Base-by-base conservation (phyloP, 2,888 invertebrate species). In the Papilio elwesi region DNA sequence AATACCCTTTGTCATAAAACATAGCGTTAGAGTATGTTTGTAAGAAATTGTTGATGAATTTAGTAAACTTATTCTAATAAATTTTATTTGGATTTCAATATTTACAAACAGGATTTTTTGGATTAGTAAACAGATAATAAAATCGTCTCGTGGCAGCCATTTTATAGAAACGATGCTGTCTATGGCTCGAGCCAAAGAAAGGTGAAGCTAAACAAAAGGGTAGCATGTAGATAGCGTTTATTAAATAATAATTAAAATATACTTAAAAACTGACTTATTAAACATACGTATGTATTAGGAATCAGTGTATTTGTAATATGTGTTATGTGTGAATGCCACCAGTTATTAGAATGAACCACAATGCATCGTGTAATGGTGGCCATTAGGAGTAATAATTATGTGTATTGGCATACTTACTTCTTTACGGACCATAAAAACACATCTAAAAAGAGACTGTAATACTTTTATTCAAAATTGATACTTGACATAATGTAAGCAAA, bases 151-250 rank as follows among this genome's bases (percentile, higher is more conserved):
- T 89, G 90, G 91, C 90, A 87, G 90, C 93, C 93, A 93, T 93
- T 91, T 93, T 92, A 90, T 90, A 92, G 91, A 92, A 80, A 83
- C 77, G 57, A 76, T 72, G 77, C 90, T 90, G 88, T 93, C 89
- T 93, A 91, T 93, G 92, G 86, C 84, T 76, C 76, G 81, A 87
- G 83, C 88, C 84, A 92, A 93, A 92, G 93, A 93, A 93, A 92
- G 93, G 93, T 88, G 93, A 93, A 93, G 93, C 93, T 93, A 93
- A 93, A 93, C 93, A 93, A 93, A 93, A 93, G 93, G 90, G 81
- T 92, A 91, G 87, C 89, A 92, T 93, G 92, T 92, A 90, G 89
- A 88, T 90, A 91, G 87, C 88, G 85, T 92, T 92, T 91, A 88
- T 84, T 88, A 85, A 89, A 87, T 83, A 87, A 86, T 78, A 84